These are phyloP conservation scores for Prorops nasuta DNA, from an alignment of 1,140 invertebrate species.

Conservation along the genomic window DNA sequence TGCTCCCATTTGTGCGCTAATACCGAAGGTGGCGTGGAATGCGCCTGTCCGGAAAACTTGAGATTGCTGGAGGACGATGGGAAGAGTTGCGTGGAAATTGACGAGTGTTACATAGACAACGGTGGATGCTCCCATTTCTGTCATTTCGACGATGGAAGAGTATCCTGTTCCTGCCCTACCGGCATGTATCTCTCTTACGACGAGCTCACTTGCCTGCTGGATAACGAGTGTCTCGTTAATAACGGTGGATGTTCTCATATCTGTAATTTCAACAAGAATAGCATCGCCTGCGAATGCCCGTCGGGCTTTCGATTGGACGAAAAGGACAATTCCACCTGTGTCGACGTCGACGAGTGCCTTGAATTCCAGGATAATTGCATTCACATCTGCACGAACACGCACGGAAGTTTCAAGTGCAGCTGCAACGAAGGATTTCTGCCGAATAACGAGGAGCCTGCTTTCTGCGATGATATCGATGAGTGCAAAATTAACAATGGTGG, in stretches of 20 bases:
- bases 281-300: constrained; percentile 55
- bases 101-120: constrained; percentile 62
- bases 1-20: constrained; percentile 62
- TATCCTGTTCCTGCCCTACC: constrained; percentile 64
- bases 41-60: constrained; percentile 57
- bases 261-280: constrained; percentile 27
- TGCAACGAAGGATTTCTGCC: constrained; percentile 71
- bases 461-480: constrained; percentile 50
- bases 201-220: constrained; percentile 51
- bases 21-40: constrained; percentile 58
- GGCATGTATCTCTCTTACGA: constrained; percentile 66
- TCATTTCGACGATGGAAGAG: constrained; percentile 48
- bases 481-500: constrained; percentile 58
- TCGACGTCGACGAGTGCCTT: constrained; percentile 62
- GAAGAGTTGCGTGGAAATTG: constrained; percentile 59
- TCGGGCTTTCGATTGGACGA: constrained; percentile 38
- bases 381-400: constrained; percentile 69
- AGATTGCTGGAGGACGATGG: constrained; percentile 51
- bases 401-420: constrained; percentile 72
- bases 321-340: constrained; percentile 29
- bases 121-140: constrained; percentile 59
- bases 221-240: constrained; percentile 72
- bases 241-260: constrained; percentile 54
- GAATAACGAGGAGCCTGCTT: constrained; percentile 20
- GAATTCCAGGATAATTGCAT: constrained; percentile 48